phyloP scores from a whole-genome alignment of 2,888 invertebrate species.

The Acanthoscelides obtectus region DNA sequence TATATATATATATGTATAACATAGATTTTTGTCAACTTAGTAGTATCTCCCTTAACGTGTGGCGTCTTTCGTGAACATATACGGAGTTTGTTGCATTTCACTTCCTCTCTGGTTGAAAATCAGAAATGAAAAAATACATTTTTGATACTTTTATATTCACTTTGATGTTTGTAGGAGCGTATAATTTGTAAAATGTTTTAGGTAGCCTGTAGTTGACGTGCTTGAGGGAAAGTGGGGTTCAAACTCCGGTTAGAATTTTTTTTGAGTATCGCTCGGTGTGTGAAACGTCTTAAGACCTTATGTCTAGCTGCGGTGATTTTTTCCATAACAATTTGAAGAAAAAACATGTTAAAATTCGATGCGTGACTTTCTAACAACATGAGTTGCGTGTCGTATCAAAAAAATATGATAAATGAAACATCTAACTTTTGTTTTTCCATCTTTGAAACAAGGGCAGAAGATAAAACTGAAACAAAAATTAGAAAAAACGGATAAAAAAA shows the following conservation, averaged over 20 bases:
- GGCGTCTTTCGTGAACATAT: neutral
- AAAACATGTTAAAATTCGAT: constrained; percentile 40
- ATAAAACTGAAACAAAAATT: constrained; percentile 30
- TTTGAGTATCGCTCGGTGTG: constrained; percentile 27
- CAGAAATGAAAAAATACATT: constrained; percentile 28
- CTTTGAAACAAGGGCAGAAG: constrained; percentile 20
- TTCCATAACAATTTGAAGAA: constrained; percentile 42
- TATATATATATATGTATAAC: too few species aligned
- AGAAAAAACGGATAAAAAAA: constrained; percentile 42
- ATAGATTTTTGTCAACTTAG: constrained; percentile 1
- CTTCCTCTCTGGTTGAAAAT: neutral
- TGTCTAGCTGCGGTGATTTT: constrained; percentile 46
- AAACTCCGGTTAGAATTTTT: constrained; percentile 11
- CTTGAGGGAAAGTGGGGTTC: neutral
- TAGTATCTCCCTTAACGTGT: constrained; percentile 4
- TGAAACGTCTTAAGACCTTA: constrained; percentile 49
- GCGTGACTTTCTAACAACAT: constrained; percentile 22
- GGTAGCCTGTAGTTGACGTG: neutral
- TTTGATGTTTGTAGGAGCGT: constrained; percentile 33
- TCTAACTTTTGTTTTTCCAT: constrained; percentile 49
- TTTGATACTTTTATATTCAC: constrained; percentile 46
- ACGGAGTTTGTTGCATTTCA: constrained; percentile 24
- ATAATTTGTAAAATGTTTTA: constrained; percentile 32
- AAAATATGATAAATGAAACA: constrained; percentile 43
- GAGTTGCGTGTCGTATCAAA: constrained; percentile 35